Conservation (phyloP, 2,888 invertebrate genomes). For the Horisme vitalbata region DNA sequence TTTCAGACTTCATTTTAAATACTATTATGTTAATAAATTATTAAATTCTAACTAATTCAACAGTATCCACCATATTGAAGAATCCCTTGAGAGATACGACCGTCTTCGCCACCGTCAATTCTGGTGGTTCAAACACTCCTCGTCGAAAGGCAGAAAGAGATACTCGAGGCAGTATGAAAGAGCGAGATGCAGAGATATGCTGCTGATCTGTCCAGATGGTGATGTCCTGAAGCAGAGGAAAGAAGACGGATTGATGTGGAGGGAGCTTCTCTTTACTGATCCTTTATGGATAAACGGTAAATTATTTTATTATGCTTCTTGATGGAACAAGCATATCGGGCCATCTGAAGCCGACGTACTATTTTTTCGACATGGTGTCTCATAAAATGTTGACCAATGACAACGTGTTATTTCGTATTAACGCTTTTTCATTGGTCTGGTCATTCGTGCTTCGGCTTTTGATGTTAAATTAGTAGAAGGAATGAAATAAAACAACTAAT, state of each 20-base stretch:
- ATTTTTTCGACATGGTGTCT: too few species aligned
- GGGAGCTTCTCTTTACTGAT: constrained; percentile 69
- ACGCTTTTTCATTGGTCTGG: too few species aligned
- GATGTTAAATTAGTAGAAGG: too few species aligned
- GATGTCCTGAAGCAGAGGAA: constrained; percentile 60
- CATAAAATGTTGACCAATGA: too few species aligned
- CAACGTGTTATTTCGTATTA: too few species aligned
- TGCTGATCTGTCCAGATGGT: constrained; percentile 69
- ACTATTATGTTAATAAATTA: too few species aligned
- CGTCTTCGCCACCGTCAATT: constrained; percentile 61
- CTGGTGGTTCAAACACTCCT: constrained; percentile 56
- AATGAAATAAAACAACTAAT: too few species aligned
- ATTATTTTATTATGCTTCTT: constrained; percentile 2
- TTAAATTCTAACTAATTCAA: too few species aligned
- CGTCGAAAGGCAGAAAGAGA: constrained; percentile 23
- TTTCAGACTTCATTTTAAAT: too few species aligned
- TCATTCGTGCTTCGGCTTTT: too few species aligned
- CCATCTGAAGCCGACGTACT: too few species aligned
- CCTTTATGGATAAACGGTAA: constrained; percentile 64
- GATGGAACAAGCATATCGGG: too few species aligned
- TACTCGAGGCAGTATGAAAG: constrained; percentile 39
- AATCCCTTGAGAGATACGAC: constrained; percentile 57
- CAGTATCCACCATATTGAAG: constrained; percentile 62
- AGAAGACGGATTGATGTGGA: constrained; percentile 66
- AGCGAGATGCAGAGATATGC: constrained; percentile 59